Conservation (phyloP, 2,113 vertebrate species). For the Ictidomys tridecemlineatus region DNA sequence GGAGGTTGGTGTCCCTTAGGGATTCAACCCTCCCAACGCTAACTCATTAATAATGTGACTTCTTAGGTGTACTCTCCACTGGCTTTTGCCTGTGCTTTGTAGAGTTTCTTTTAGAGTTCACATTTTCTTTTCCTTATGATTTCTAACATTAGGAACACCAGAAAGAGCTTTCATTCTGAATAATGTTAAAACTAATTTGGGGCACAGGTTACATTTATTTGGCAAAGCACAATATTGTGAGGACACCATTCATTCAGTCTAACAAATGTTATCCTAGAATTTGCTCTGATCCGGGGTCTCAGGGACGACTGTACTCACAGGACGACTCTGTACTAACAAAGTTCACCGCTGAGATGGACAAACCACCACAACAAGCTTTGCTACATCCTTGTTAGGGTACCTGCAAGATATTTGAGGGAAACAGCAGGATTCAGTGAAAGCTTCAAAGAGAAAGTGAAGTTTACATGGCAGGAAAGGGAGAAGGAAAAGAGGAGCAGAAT, state of each 20-base stretch:
- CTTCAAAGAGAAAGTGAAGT: neutral
- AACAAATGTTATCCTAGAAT: neutral
- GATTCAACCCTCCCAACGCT: fast-evolving
- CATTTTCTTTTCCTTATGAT: conserved; percentile 26
- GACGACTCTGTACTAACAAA: neutral
- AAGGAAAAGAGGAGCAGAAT: neutral
- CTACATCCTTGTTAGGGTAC: neutral
- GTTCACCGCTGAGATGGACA: neutral
- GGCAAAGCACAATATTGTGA: neutral
- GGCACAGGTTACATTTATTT: neutral
- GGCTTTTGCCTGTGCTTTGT: conserved; percentile 47
- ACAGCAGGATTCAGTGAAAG: neutral
- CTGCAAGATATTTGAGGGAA: neutral
- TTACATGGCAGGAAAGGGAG: neutral
- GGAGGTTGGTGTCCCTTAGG: neutral
- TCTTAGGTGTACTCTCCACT: conserved; percentile 54
- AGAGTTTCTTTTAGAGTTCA: neutral
- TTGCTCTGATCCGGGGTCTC: neutral
- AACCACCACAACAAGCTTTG: neutral
- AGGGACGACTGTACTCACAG: neutral
- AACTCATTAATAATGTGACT: neutral
- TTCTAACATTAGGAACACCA: conserved; percentile 17
- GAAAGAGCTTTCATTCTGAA: neutral
- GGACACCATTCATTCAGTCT: neutral
- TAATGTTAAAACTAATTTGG: neutral